Percentiles rank a stretch among this genome's conserved stretches.
Conservation (phyloP, 2,797 vertebrate species). For the Nannoperca australis region DNA sequence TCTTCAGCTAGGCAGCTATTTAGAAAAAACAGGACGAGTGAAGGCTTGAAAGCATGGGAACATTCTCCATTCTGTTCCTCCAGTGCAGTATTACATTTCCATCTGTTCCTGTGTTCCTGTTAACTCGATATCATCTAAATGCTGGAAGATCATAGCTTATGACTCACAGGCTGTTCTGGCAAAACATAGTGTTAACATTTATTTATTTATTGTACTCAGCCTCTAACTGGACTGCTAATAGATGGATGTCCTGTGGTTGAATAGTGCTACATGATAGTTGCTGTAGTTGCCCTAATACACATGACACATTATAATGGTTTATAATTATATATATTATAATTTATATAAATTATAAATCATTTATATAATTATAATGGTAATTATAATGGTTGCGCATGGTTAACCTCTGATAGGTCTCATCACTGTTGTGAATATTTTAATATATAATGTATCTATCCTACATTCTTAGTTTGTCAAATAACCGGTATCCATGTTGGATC, state of each 20-base stretch:
- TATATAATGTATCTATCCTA: not conserved
- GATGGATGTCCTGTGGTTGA: conserved; percentile 1
- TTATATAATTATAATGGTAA: too few species aligned
- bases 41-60: conserved; percentile 17
- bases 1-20: not conserved
- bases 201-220: conserved; percentile 24
- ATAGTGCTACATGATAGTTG: conserved; percentile 14
- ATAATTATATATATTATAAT: too few species aligned
- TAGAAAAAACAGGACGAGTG: conserved; percentile 5
- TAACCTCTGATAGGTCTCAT: not conserved
- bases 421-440: not conserved
- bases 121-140: conserved; percentile 20
- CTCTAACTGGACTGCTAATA: conserved; percentile 12
- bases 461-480: not conserved
- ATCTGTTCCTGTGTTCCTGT: conserved; percentile 30
- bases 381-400: not conserved
- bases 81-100: conserved; percentile 22
- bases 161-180: conserved; percentile 44
- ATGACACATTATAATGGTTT: too few species aligned
- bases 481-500: conserved; percentile 21
- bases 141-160: conserved; percentile 37
- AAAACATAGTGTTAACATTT: conserved; percentile 29
- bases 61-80: conserved; percentile 11
- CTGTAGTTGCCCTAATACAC: conserved; percentile 1
- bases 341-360: too few species aligned